A percentile compares a stretch with the other conserved stretches of the same genome.
phyloP scores from a whole-genome alignment of 2,797 vertebrate genomes.

The Nyctalus aviator region DNA sequence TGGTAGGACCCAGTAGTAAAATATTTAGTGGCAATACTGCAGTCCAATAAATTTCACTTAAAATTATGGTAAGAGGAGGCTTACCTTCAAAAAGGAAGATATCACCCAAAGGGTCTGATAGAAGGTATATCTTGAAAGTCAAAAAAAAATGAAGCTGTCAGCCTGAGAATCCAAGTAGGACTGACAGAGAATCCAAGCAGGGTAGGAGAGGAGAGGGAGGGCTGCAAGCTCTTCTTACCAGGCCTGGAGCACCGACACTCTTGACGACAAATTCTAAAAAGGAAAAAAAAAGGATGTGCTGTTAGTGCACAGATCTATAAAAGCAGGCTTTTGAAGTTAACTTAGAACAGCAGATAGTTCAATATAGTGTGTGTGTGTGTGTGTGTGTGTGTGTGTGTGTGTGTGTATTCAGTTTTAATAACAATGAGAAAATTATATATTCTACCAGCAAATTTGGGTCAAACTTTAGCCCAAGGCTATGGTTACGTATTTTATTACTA shows the following conservation, averaged over 20 bases:
- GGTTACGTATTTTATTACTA: background rate
- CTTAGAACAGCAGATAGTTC: conserved; percentile 55
- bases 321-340: conserved; percentile 54
- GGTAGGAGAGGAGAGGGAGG: background rate
- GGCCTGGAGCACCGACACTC: conserved; percentile 65
- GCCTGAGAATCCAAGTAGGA: conserved; percentile 40
- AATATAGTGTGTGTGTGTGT: background rate
- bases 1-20: background rate
- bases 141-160: conserved; percentile 54
- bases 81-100: conserved; percentile 69
- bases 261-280: conserved; percentile 73
- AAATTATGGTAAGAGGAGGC: conserved; percentile 65
- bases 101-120: conserved; percentile 52
- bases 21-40: conserved; percentile 46
- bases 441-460: background rate
- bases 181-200: background rate
- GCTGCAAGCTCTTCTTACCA: conserved; percentile 65
- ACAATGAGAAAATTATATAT: conserved; percentile 51
- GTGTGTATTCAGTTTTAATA: conserved; percentile 56
- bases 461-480: no score
- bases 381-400: background rate
- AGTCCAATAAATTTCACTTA: conserved; percentile 74
- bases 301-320: conserved; percentile 59
- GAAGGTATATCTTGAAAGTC: conserved; percentile 48
- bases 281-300: conserved; percentile 60